Base-by-base conservation (phyloP, 2,113 vertebrate genomes). In the Mesoclemmys tuberculata region DNA sequence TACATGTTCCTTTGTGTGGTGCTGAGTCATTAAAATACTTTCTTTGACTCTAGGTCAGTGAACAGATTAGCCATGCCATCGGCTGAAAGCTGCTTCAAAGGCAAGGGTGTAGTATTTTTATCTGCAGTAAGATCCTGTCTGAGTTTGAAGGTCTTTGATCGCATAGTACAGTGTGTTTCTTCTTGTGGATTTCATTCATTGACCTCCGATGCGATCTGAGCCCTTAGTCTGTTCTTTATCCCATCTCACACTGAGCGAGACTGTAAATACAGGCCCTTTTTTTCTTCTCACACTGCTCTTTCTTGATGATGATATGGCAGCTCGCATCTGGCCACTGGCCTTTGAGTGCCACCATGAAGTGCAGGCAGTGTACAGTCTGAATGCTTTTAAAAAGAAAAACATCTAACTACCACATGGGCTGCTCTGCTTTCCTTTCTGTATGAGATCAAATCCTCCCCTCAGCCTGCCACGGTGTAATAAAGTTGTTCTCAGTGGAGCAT, bases 21-120 rank as follows among this genome's bases (percentile, higher is more conserved):
- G 56, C 44, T 31, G 61, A 85, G 41, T 58, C 79, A 64, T 64
- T 71, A n/a, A 92, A 90, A 46, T 52, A 21, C 24, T 85, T 87
- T 12, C 22, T 64, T 61, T 64, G 29, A 7, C 8, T 81, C 55
- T 52, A 8, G 54, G 27, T 64, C 21, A 6, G 51, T 26, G 35
- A 22, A 38, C 29, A 55, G 49, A 22, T 80, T 11, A 86, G 61
- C 11, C n/a, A 19, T 6, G 74, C 0, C 3, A 38, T 64, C 54
- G 2, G 48, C 8, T n/a, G 44, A 56, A 55, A 78, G 56, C 4
- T 7, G 7, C 55, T 90, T 89, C 46, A 92, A 44, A 85, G 83
- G 13, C 49, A 56, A 3, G 1, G 10, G 9, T 19, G 56, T 8
- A 22, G 5, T 22, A 80, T 18, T 49, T 82, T 83, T 3, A 22